Conservation (phyloP, 2,113 vertebrate species). For the Oplegnathus fasciatus region DNA sequence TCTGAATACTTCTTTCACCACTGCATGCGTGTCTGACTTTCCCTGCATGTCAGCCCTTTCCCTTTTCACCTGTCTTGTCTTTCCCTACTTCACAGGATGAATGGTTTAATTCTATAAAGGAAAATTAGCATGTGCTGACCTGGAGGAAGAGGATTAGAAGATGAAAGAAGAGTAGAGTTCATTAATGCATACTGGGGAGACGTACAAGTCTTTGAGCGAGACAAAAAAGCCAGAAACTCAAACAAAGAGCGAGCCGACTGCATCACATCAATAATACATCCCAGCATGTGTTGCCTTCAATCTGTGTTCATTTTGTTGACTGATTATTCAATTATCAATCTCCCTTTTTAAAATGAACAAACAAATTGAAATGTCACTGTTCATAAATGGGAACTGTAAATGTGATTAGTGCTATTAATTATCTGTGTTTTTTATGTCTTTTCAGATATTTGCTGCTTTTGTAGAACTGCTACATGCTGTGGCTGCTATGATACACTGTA, state of each 20-base stretch:
- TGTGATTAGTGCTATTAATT: slow-evolving; percentile 26
- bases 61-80: slow-evolving; percentile 26
- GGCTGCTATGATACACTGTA: neutral
- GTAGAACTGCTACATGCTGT: neutral
- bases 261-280: slow-evolving; percentile 51
- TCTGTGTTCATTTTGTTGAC: slow-evolving; percentile 62
- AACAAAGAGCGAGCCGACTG: slow-evolving; percentile 42
- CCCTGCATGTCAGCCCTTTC: neutral
- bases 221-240: slow-evolving; percentile 32
- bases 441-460: neutral
- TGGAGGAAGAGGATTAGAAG: slow-evolving; percentile 54
- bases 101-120: slow-evolving; percentile 11
- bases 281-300: slow-evolving; percentile 37
- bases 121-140: slow-evolving; percentile 60
- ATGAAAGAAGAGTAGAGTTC: slow-evolving; percentile 61
- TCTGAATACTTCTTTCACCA: neutral
- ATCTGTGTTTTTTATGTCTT: neutral
- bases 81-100: slow-evolving; percentile 6
- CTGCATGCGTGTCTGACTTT: slow-evolving; percentile 16
- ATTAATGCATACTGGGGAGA: slow-evolving; percentile 47
- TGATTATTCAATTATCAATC: slow-evolving; percentile 64
- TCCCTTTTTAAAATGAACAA: slow-evolving; percentile 18
- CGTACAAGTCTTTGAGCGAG: slow-evolving; percentile 51
- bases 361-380: slow-evolving; percentile 54
- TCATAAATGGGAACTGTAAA: slow-evolving; percentile 46